phyloP scores from a whole-genome alignment of 2,113 vertebrate species.

The Regulus satrapa region DNA sequence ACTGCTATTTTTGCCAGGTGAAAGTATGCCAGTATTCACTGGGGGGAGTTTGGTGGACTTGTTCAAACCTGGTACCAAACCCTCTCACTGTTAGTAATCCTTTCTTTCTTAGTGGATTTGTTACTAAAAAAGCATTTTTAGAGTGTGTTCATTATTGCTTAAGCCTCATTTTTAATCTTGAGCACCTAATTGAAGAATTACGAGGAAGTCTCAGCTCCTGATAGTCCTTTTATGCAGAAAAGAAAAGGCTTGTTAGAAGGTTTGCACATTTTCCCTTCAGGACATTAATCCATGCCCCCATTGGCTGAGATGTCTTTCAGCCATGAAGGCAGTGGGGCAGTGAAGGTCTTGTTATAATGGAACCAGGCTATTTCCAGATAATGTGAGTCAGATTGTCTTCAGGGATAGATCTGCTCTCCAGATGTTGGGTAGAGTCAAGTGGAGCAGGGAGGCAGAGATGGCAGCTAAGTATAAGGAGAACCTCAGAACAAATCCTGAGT shows the following conservation, averaged over 20 bases:
- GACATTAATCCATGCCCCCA: conserved; percentile 43
- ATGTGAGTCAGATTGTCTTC: conserved; percentile 59
- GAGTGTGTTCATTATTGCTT: not conserved
- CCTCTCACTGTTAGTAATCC: not conserved
- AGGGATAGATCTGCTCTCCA: conserved; percentile 60
- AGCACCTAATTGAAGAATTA: not conserved
- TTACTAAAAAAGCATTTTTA: not conserved
- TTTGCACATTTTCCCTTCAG: conserved; percentile 52
- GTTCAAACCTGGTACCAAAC: not conserved
- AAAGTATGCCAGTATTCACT: not conserved
- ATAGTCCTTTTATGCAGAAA: not conserved
- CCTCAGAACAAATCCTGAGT: not conserved
- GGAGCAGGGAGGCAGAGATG: conserved; percentile 19
- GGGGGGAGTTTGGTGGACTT: not conserved
- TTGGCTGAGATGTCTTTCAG: conserved; percentile 51
- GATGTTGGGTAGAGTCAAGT: conserved; percentile 48
- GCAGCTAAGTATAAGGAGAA: not conserved
- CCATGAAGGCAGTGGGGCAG: conserved; percentile 53
- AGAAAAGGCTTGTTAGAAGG: not conserved
- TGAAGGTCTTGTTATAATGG: conserved; percentile 64
- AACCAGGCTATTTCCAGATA: conserved; percentile 64
- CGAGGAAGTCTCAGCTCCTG: not conserved
- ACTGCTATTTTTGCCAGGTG: not conserved
- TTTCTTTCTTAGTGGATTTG: not conserved
- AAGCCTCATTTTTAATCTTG: not conserved